Evolutionary conservation across 2,797 vertebrate species (phyloP), one percentile per base, ranked within the genome.

Genomic region (Aplochiton taeniatus): DNA sequence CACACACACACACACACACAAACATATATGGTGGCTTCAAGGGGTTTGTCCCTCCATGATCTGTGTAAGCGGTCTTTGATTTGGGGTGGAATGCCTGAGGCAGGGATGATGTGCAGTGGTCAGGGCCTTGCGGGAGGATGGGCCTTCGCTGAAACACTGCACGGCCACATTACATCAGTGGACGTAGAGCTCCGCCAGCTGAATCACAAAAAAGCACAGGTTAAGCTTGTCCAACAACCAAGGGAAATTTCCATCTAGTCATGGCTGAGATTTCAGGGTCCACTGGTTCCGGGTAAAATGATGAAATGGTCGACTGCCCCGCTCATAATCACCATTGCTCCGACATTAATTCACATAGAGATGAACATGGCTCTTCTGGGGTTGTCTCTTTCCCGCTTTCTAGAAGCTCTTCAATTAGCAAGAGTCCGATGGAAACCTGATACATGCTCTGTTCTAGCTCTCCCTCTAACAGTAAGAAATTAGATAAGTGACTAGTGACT

Each of bases 301-400:
- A 72, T 79, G 80, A 85, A 85, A 86, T 58, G 69, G 74, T 75
- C 73, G 84, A 76, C 74, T 81, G 76, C 75, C 70, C 79, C 72
- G 1, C 4, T 73, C 53, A 67, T 88, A 80, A 89, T 86, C 81
- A 82, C 81, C 57, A 45, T 52, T 76, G 75, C 73, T 81, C 77
- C 81, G 77, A 85, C 82, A 85, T 86, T 81, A 79, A 87, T 87
- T 89, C 70, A 73, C 78, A 66, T 80, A 63, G 56, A 83, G 78
- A 85, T 85, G 77, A 87, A 81, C 79, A 80, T 78, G 73, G 84
- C 74, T 83, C 81, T 81, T 79, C 63, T 77, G 79, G 80, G 82
- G 72, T 72, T 79, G 69, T 73, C 79, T 76, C 69, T 57, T 11
- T 61, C 65, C 76, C 76, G 77, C 66, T 75, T 74, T 80, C 66